These are phyloP conservation scores for Neocrepidodera transversa DNA, from an alignment of 2,888 invertebrate species.

Conservation along the genomic window DNA sequence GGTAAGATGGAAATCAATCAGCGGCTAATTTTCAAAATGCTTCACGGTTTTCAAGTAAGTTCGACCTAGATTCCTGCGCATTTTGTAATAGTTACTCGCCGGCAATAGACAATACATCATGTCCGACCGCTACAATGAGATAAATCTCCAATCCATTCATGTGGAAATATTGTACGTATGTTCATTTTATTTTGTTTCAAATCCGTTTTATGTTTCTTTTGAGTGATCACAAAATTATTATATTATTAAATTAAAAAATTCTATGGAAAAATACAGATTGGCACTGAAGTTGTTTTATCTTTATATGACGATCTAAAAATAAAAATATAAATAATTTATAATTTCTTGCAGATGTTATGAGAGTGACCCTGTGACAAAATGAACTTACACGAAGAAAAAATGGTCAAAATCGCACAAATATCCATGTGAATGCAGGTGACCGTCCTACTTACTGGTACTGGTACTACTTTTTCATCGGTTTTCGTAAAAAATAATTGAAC, in stretches of 20 bases:
- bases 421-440: constrained; percentile 15
- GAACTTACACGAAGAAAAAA: background rate
- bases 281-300: no score
- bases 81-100: constrained; percentile 58
- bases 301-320: no score
- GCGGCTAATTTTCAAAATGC: constrained; percentile 16
- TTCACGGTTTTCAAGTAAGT: constrained; percentile 29
- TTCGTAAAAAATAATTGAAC: constrained; percentile 31
- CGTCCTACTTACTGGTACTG: constrained; percentile 31
- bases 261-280: no score
- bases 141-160: constrained; percentile 59
- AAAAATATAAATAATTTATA: no score
- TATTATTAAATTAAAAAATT: no score
- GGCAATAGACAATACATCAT: constrained; percentile 60
- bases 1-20: constrained; percentile 14
- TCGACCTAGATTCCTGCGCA: constrained; percentile 51
- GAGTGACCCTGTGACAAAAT: background rate
- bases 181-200: background rate
- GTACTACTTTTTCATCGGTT: constrained; percentile 30
- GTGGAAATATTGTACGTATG: constrained; percentile 50
- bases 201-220: background rate
- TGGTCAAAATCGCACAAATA: constrained; percentile 1
- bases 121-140: constrained; percentile 56
- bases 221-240: no score
- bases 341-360: no score